Base-by-base conservation (phyloP, 2,888 invertebrate genomes). In the Plebejus melissa region DNA sequence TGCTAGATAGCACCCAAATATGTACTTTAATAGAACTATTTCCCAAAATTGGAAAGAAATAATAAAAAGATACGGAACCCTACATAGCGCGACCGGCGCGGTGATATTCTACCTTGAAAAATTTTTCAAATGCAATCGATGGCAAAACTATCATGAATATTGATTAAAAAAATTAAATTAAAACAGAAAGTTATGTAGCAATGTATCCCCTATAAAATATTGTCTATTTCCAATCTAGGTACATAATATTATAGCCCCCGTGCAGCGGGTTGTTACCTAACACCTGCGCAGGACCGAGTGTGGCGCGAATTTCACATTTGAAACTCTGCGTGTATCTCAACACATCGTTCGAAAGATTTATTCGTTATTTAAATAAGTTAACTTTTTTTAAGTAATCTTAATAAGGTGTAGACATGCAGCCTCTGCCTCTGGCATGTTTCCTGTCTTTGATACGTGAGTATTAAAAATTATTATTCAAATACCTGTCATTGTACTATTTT, bases 361-460 rank as follows among this genome's bases (percentile, higher is more conserved):
- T 65, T 65, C 32, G 65, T 5, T 36, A 36, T 65, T 65, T 36
- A 65, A 65, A 65, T 65, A 65, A 58, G 58, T 60, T 60, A 22
- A 22, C 22, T 58, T 22, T 65, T 65, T 60, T 60, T 11, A 0
- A 11, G 4, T 65, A 9, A 46, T 46, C 41, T 32, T 13, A 1
- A 13, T 32, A 65, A 65, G 13, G 13, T 36, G 13, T 6, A 72
- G 60, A 83, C 38, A 79, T 92, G 91, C 88, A 89, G 79, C 79
- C 87, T 0, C 79, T 85, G 74, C 91, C 92, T 0, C 77, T 93
- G 1, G 91, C 90, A 3, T 93, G 93, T 79, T 90, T 93, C 72
- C 82, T 93, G 46, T 92, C 93, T 0, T 78, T 91, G 4, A 91
- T 93, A 84, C 87, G 92, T 93, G 77, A 90, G 91, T 91, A 80